Conservation (phyloP, 2,888 invertebrate genomes). For the Pterostichus madidus region DNA sequence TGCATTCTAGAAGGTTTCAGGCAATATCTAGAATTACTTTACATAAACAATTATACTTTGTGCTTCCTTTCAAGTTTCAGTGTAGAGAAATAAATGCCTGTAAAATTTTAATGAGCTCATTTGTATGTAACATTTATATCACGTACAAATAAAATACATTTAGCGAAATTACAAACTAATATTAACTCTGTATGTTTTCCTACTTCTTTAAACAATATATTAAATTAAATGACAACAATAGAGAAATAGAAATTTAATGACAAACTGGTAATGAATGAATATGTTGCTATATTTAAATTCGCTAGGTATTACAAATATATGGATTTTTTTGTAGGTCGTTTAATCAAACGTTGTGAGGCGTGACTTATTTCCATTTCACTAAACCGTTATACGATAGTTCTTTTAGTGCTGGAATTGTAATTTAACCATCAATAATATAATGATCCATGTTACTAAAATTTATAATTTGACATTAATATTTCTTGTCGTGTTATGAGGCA, state of each 20-base stretch:
- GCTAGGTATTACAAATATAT: background rate
- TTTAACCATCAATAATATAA: background rate
- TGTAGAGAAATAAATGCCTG: background rate
- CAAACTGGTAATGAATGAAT: background rate
- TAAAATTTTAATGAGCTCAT: conserved; percentile 28
- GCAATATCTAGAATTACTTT: conserved; percentile 27
- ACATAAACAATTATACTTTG: conserved; percentile 23
- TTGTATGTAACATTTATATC: background rate
- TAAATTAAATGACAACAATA: too few species aligned
- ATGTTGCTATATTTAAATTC: background rate
- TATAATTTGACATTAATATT: background rate
- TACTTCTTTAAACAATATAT: too few species aligned
- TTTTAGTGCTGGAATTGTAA: too few species aligned
- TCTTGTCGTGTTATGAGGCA: background rate
- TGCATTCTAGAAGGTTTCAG: background rate
- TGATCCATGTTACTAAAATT: too few species aligned
- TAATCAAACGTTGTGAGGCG: too few species aligned
- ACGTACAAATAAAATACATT: background rate
- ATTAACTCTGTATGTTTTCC: too few species aligned
- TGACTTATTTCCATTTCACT: too few species aligned
- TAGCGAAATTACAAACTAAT: background rate
- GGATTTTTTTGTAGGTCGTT: too few species aligned
- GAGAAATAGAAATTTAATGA: background rate
- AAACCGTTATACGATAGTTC: too few species aligned
- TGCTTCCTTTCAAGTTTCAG: background rate